Evolutionary conservation across 2,113 vertebrate genomes (phyloP), one percentile per base, ranked within the genome.

Genomic region (Pao palembangensis): DNA sequence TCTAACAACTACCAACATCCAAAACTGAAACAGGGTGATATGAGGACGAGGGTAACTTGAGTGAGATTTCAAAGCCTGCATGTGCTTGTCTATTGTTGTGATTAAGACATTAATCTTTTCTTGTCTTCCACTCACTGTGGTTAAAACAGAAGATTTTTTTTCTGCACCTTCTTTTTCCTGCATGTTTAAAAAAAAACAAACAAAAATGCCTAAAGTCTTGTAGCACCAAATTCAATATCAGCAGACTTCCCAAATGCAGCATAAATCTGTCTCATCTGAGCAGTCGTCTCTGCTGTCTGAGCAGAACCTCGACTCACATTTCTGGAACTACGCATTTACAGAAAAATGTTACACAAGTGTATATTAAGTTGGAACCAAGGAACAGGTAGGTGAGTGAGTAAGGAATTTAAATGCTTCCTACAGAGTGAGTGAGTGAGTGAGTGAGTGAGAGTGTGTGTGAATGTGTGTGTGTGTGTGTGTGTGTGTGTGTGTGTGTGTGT

Each of bases 351-450:
- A 50, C 8, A 20, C 41, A 14, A 19, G 21, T 52, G 64, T 34
- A 21, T 23, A 14, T 43, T 51, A 46, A 65, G 60, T 49, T 75
- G 31, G 64, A 56, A 73, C 58, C 44, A 41, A 63, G 42, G 63
- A 69, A 58, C 15, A 67, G 64, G 34, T 65, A 81, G 79, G 58
- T 59, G 71, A 64, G 63, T 41, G 55, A 68, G 57, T 48, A 50
- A 62, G 15, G 17, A 52, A 67, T 69, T 61, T 61, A 70, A 69
- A 70, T 75, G 61, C 42, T 77, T 79, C 61, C 69, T 69, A 64
- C 42, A 73, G 64, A 68, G 61, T 7, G 54, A 6, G 5, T n/a
- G 15, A 23, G 21, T 23, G 21, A 23, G 21, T 23, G 21, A 2
- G 21, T 23, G 21, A 23, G 21, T 23, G 21, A 2, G 21, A 23